Evolutionary conservation across 2,888 invertebrate species (phyloP).

Genomic region (Erynnis tages): DNA sequence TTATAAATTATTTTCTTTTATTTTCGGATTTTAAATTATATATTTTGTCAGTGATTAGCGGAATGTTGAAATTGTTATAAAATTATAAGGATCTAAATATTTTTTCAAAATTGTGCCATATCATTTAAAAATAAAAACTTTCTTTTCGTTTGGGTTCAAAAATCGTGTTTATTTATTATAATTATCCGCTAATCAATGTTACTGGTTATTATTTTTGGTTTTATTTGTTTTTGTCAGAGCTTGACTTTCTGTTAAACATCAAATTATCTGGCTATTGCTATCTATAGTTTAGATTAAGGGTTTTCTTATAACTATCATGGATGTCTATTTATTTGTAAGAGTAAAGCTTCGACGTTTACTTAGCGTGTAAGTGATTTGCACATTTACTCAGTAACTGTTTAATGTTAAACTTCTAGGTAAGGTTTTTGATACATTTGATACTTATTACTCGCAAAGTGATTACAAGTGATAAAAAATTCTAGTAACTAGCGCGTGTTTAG

Average conservation of each 20-base stretch:
- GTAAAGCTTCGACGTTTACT: conserved; percentile 66
- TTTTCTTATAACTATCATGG: conserved; percentile 69
- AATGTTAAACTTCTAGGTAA: conserved; percentile 68
- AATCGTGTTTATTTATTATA: conserved; percentile 1
- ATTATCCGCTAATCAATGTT: conserved; percentile 60
- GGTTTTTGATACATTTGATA: conserved; percentile 80
- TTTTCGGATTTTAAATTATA: conserved; percentile 39
- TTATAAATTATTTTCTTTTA: conserved; percentile 48
- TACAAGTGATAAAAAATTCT: conserved; percentile 73
- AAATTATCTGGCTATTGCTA: conserved; percentile 53
- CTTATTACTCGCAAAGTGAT: conserved; percentile 79
- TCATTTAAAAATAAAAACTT: conserved; percentile 40
- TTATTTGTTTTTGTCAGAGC: conserved; percentile 29
- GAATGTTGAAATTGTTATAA: conserved; percentile 35
- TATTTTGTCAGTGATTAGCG: conserved; percentile 57
- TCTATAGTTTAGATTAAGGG: conserved; percentile 64
- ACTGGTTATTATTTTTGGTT: conserved; percentile 24
- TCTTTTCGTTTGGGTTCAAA: conserved; percentile 35
- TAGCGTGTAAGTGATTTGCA: conserved; percentile 68
- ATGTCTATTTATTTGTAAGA: conserved; percentile 77
- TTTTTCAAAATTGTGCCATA: conserved; percentile 46
- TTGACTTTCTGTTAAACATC: conserved; percentile 44
- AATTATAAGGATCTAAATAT: conserved; percentile 29
- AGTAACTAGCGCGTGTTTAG: conserved; percentile 69
- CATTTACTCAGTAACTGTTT: conserved; percentile 72